Evolutionary conservation across 1,140 invertebrate genomes (phyloP).

Genomic region (Microplitis mediator): DNA sequence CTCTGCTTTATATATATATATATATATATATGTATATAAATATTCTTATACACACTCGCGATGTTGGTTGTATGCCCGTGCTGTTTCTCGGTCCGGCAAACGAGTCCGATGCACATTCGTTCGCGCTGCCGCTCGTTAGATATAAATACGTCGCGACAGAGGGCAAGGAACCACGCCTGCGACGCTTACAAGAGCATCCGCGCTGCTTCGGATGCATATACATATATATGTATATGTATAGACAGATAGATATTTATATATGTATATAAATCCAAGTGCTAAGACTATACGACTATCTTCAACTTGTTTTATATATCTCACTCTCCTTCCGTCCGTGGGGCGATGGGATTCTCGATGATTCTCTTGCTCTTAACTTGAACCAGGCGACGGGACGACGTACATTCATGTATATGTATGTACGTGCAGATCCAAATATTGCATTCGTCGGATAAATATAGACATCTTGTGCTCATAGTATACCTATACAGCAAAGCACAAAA

Average conservation of each 20-base stretch:
- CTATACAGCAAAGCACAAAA: neutral
- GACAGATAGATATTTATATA: neutral
- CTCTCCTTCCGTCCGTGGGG: conserved; percentile 2
- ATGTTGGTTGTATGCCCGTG: too few species aligned
- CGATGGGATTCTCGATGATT: neutral
- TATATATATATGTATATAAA: neutral
- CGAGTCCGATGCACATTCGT: conserved; percentile 28
- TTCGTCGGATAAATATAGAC: conserved; percentile 47
- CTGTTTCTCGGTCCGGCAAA: conserved; percentile 17
- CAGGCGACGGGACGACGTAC: conserved; percentile 27
- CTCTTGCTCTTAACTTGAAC: neutral
- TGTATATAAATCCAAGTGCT: too few species aligned
- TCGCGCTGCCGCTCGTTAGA: conserved; percentile 39
- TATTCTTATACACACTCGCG: neutral
- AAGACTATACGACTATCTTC: neutral
- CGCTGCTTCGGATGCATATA: conserved; percentile 5
- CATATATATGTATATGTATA: neutral
- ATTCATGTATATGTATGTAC: neutral
- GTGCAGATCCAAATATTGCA: conserved; percentile 46
- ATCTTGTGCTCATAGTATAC: neutral
- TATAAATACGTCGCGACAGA: conserved; percentile 43
- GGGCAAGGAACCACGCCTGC: conserved; percentile 44
- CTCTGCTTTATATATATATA: neutral
- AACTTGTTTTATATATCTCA: too few species aligned
- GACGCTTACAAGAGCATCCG: neutral